These are phyloP conservation scores for Pseudobourletiella spinata DNA, from an alignment of 1,140 invertebrate genomes.

Conservation along the genomic window DNA sequence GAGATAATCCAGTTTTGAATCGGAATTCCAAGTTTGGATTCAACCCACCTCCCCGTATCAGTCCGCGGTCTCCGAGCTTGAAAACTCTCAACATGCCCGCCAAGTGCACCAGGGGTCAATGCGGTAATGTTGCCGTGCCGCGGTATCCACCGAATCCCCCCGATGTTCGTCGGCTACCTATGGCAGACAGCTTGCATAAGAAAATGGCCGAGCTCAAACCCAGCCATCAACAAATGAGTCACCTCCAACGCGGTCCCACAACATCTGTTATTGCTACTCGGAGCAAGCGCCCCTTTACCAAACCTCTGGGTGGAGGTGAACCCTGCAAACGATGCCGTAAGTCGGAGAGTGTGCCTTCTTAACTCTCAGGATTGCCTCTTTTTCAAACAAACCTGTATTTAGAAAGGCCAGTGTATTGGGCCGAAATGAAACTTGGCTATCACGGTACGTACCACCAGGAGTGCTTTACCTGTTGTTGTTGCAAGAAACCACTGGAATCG, in stretches of 20 bases:
- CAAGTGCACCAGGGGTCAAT: too few relatives aligned
- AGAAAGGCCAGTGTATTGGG: conserved; percentile 15
- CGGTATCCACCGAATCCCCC: neutral
- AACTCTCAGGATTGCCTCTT: conserved; percentile 15
- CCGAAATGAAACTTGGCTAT: conserved; percentile 16
- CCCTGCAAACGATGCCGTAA: conserved; percentile 5
- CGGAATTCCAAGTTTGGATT: too few relatives aligned
- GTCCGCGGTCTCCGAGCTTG: too few relatives aligned
- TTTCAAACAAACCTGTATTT: neutral
- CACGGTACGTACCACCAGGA: conserved; percentile 17
- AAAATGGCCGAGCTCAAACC: neutral
- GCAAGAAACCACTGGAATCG: conserved; percentile 14
- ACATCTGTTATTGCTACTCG: too few relatives aligned
- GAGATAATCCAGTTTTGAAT: too few relatives aligned
- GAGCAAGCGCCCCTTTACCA: too few relatives aligned
- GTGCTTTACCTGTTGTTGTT: conserved; percentile 18
- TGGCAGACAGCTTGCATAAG: neutral
- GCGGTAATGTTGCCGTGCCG: neutral
- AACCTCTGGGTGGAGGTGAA: conserved; percentile 6
- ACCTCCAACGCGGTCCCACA: neutral
- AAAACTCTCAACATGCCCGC: too few relatives aligned
- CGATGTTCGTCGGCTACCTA: neutral
- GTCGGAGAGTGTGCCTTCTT: neutral
- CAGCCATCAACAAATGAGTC: neutral
- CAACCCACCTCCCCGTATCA: too few relatives aligned